Conservation (phyloP, 2,888 invertebrate species). For the Allacma fusca region DNA sequence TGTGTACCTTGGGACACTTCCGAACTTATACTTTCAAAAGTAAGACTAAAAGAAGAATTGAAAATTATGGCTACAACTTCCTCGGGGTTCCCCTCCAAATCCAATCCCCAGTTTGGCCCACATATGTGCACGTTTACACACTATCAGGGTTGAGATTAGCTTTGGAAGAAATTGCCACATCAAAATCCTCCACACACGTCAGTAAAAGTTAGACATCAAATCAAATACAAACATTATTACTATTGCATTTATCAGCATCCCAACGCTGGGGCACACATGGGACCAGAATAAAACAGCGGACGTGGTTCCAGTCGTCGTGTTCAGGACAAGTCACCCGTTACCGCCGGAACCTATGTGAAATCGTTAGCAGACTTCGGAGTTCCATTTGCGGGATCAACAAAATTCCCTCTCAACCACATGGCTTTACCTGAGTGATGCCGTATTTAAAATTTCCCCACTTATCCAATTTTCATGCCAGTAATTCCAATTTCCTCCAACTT, state of each 20-base stretch:
- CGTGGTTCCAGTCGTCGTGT: too few species aligned
- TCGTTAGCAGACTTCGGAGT: too few species aligned
- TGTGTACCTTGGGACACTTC: background rate
- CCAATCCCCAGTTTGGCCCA: background rate
- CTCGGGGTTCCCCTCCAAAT: background rate
- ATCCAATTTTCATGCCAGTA: background rate
- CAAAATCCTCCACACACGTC: background rate
- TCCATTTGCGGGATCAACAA: background rate
- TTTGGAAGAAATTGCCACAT: background rate
- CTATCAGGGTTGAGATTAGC: background rate
- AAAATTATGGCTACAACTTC: constrained; percentile 2
- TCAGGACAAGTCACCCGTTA: too few species aligned
- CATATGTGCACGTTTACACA: background rate
- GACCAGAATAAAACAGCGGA: too few species aligned
- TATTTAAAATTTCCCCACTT: background rate
- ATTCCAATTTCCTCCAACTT: background rate
- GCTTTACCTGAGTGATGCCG: background rate
- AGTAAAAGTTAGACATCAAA: background rate
- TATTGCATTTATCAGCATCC: too few species aligned
- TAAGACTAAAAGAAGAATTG: constrained; percentile 1
- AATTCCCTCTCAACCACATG: background rate
- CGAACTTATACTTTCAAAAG: background rate
- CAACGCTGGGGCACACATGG: too few species aligned
- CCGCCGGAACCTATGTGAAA: too few species aligned
- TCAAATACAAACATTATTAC: background rate